A percentile compares a stretch with the other conserved stretches of the same genome.
Conservation (phyloP, 2,797 vertebrate species). For the Apogon hyalosoma region DNA sequence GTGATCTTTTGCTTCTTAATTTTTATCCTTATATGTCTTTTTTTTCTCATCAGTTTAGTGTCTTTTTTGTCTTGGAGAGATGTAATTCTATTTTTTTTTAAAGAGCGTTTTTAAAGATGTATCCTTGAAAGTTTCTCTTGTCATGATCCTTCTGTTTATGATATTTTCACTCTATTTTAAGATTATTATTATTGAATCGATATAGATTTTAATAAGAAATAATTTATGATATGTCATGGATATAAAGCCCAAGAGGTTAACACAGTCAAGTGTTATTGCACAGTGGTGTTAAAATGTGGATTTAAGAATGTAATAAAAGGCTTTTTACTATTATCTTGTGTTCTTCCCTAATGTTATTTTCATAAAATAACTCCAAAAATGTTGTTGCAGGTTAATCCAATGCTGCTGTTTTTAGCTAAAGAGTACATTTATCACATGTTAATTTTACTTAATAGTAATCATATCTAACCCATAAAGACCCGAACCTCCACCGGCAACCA, state of each 20-base stretch:
- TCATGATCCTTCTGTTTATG: conserved; percentile 80
- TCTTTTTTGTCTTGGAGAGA: conserved; percentile 88
- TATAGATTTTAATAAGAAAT: conserved; percentile 86
- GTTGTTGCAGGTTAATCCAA: not conserved
- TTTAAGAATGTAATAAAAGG: conserved; percentile 88
- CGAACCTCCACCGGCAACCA: too few relatives aligned
- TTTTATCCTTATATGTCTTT: conserved; percentile 72
- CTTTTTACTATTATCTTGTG: conserved; percentile 80
- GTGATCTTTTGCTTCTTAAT: conserved; percentile 80
- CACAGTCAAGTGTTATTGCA: conserved; percentile 82
- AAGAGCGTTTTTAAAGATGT: conserved; percentile 86
- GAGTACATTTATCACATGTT: not conserved
- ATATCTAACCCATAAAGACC: too few relatives aligned
- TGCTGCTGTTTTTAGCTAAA: not conserved
- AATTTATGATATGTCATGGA: conserved; percentile 88
- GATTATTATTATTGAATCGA: conserved; percentile 81
- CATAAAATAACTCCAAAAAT: not conserved
- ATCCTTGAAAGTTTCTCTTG: conserved; percentile 77
- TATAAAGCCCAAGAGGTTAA: conserved; percentile 79
- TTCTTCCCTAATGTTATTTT: not conserved
- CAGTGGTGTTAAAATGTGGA: conserved; percentile 84
- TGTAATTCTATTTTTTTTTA: conserved; percentile 93
- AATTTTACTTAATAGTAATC: not conserved
- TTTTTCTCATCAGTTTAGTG: conserved; percentile 77
- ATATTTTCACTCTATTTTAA: conserved; percentile 81